Evolutionary conservation across 2,113 vertebrate species (phyloP), one percentile per base, ranked within the genome.

Genomic region (Entelurus aequoreus): DNA sequence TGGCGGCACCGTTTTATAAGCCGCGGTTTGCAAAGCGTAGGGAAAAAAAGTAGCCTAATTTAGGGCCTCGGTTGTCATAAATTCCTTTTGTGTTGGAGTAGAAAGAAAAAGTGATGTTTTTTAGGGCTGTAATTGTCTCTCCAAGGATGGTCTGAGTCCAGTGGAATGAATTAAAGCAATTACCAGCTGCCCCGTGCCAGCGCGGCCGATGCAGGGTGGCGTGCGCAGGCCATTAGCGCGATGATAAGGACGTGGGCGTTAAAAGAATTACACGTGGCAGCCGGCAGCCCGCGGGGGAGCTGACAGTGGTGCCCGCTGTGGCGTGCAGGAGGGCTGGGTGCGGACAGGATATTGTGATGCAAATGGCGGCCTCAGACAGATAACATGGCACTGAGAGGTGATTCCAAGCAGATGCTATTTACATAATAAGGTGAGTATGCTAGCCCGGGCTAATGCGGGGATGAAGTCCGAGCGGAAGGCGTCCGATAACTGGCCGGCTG

Each of bases 191-290:
- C 77, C 66, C 9, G 79, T 78, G 73, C 72, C 54, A 77, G 75
- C 66, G 72, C 13, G 16, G 51, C 13, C 71, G 80, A 90, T 88
- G 82, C 60, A 78, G 80, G 86, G 78, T 87, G 85, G 86, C 84
- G 78, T 84, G 65, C 60, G 62, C 68, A 77, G 48, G 66, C 79
- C 79, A 84, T 89, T 86, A 78, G 67, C 68, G 63, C 81, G 77
- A 84, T 83, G 83, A 86, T 74, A 81, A 78, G 77, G 71, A 85
- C 71, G 82, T 85, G 77, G 76, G 78, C 74, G 86, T 89, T 91
- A 88, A 88, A 88, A 87, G 82, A 90, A 90, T 90, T 89, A 86
- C 80, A 65, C 84, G 86, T 87, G 75, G 72, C 81, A 85, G 69
- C 69, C 71, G 28, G 56, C 46, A 73, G 69, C 64, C 76, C 72